Conservation (phyloP, 2,797 vertebrate genomes). For the Chaetophractus vellerosus region DNA sequence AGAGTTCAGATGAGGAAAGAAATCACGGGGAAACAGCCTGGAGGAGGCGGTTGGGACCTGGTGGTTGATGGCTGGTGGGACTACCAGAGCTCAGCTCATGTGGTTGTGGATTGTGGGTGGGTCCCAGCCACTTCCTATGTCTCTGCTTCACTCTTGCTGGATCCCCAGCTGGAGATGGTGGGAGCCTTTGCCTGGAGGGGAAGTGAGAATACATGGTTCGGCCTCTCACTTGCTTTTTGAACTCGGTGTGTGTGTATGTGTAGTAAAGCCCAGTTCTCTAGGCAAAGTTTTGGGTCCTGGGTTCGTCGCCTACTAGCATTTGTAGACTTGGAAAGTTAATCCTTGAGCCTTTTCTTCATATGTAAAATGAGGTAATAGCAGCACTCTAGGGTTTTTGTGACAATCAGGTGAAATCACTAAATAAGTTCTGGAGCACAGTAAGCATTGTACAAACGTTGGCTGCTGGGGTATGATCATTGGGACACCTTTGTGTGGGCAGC, state of each 20-base stretch:
- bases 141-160: background rate
- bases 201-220: accelerated
- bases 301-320: accelerated
- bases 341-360: accelerated
- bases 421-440: too few relatives aligned
- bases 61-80: background rate
- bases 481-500: accelerated
- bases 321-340: background rate
- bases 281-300: background rate
- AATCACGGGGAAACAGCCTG: background rate
- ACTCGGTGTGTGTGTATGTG: background rate
- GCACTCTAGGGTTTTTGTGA: accelerated
- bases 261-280: background rate
- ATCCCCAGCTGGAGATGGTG: accelerated
- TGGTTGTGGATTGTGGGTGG: background rate
- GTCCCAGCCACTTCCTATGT: background rate
- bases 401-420: accelerated
- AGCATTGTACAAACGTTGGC: too few relatives aligned
- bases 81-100: background rate
- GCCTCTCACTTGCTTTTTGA: background rate
- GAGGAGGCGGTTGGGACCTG: background rate
- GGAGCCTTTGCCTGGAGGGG: background rate
- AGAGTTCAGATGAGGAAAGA: background rate
- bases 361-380: accelerated
- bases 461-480: accelerated